A percentile compares a stretch with the other conserved stretches of the same genome.
Evolutionary conservation across 2,113 vertebrate species (phyloP).

Genomic region (Psephotus haematonotus): DNA sequence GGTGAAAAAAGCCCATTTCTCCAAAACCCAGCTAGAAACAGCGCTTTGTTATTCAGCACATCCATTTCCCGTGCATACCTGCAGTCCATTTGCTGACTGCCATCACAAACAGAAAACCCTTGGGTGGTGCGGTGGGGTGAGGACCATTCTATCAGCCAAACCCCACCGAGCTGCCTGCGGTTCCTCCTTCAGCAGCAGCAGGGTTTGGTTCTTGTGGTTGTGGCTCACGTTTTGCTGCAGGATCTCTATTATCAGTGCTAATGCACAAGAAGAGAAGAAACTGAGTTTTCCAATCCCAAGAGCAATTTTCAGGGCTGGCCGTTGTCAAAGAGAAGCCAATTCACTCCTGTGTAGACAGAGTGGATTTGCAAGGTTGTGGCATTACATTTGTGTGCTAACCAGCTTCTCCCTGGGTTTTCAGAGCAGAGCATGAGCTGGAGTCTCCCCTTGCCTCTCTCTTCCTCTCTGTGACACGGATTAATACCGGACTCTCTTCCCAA

Average conservation of each 20-base stretch:
- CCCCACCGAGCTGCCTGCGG: rapidly evolving
- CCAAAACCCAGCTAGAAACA: background rate
- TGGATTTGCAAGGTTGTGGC: background rate
- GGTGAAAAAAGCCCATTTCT: background rate
- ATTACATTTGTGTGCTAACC: background rate
- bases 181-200: background rate
- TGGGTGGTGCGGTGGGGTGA: background rate
- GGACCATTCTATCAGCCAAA: background rate
- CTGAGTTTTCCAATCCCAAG: background rate
- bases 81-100: background rate
- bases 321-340: background rate
- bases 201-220: rapidly evolving
- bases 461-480: background rate
- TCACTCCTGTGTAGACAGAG: background rate
- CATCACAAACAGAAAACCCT: background rate
- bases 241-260: background rate
- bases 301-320: background rate
- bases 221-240: background rate
- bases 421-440: background rate
- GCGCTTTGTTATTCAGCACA: conserved; percentile 18
- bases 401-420: background rate
- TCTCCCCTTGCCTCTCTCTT: background rate
- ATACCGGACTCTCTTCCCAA: background rate
- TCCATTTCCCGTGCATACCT: rapidly evolving
- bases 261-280: background rate